phyloP scores from a whole-genome alignment of 2,113 vertebrate genomes.

The Myotis lucifugus region DNA sequence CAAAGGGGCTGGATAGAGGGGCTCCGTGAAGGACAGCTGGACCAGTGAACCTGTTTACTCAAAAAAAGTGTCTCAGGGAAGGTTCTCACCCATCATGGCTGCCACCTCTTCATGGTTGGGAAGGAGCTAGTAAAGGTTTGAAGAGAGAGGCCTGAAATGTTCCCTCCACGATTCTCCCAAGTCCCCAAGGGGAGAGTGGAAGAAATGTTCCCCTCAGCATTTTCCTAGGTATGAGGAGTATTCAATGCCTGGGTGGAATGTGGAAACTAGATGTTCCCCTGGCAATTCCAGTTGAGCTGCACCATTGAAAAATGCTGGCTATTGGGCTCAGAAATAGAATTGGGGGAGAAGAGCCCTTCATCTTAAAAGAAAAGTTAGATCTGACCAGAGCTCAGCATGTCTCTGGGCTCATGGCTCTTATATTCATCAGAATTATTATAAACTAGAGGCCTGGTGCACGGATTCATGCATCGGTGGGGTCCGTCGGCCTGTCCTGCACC shows the following conservation, averaged over 20 bases:
- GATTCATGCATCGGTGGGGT: no score
- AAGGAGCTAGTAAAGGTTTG: neutral
- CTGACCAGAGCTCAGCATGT: neutral
- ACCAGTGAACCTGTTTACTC: accelerated
- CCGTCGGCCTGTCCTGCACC: no score
- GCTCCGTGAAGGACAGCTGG: no score
- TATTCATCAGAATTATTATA: neutral
- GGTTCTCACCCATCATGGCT: neutral
- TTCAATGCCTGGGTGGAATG: neutral
- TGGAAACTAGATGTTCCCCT: neutral
- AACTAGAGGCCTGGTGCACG: no score
- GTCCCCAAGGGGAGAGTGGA: neutral
- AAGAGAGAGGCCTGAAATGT: neutral
- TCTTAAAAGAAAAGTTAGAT: neutral
- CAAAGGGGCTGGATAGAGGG: neutral
- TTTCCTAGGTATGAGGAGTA: neutral
- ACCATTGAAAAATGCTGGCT: neutral
- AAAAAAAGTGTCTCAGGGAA: neutral
- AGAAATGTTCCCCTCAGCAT: neutral
- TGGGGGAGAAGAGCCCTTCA: neutral
- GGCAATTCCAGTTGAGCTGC: neutral
- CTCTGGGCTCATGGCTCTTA: neutral
- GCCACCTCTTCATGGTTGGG: neutral
- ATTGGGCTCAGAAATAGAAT: neutral
- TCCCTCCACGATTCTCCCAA: neutral